Evolutionary conservation across 2,113 vertebrate species (phyloP).

Genomic region (Antigone vipio): DNA sequence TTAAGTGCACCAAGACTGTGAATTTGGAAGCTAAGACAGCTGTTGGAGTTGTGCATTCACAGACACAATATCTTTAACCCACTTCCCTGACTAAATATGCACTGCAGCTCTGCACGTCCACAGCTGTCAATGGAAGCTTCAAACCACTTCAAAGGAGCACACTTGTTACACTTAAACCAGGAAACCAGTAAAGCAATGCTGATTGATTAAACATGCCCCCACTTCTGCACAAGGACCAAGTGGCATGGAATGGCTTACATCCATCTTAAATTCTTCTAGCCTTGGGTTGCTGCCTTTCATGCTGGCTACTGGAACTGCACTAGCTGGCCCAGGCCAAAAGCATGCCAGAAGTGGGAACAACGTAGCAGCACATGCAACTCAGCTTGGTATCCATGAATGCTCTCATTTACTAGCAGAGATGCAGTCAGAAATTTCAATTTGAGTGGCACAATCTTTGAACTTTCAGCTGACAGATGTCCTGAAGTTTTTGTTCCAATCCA

Average conservation of each 20-base stretch:
- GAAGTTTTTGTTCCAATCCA: neutral
- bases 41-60: neutral
- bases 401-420: neutral
- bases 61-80: neutral
- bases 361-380: neutral
- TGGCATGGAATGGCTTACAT: neutral
- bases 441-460: neutral
- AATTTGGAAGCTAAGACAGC: neutral
- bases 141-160: neutral
- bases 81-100: fast-evolving
- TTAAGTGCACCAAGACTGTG: neutral
- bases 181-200: neutral
- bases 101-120: neutral
- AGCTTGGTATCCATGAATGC: neutral
- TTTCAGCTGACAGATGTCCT: neutral
- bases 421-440: neutral
- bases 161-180: neutral
- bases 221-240: neutral
- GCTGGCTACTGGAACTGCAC: neutral
- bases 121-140: neutral
- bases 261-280: neutral
- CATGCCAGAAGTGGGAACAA: neutral
- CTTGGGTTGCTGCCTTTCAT: neutral
- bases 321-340: neutral
- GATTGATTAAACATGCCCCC: neutral